Conservation (phyloP, 2,888 invertebrate genomes). For the Eilema caniola region DNA sequence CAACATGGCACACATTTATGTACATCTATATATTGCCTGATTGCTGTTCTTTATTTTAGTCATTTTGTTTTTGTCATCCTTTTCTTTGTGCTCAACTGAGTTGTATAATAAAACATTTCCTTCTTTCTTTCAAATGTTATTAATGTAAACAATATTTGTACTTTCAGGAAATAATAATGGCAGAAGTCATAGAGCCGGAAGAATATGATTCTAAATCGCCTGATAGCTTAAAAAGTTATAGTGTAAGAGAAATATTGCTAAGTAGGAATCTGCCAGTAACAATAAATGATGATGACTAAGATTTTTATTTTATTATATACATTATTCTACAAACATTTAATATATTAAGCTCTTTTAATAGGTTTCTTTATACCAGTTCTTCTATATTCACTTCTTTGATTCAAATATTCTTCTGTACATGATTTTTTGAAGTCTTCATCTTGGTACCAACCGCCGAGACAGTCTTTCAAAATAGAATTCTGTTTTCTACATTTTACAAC, state of each 20-base stretch:
- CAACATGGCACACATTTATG: too few relatives aligned
- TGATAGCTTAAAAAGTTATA: slow-evolving; percentile 84
- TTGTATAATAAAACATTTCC: too few relatives aligned
- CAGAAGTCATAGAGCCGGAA: slow-evolving; percentile 82
- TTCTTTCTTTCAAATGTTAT: not conserved
- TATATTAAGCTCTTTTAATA: slow-evolving; percentile 72
- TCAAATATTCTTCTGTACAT: slow-evolving; percentile 93
- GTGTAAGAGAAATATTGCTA: slow-evolving; percentile 89
- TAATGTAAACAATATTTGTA: slow-evolving; percentile 7
- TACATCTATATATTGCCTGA: too few relatives aligned
- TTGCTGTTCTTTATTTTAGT: too few relatives aligned
- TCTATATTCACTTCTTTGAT: slow-evolving; percentile 93
- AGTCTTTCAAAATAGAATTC: slow-evolving; percentile 90
- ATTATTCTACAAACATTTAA: slow-evolving; percentile 52
- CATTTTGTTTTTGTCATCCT: too few relatives aligned
- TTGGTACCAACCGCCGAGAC: slow-evolving; percentile 91
- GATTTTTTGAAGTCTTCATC: slow-evolving; percentile 91
- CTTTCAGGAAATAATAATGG: slow-evolving; percentile 89
- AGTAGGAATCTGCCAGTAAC: slow-evolving; percentile 84
- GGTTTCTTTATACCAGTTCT: slow-evolving; percentile 91
- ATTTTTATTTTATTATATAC: slow-evolving; percentile 58
- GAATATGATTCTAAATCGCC: slow-evolving; percentile 72
- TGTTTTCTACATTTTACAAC: slow-evolving; percentile 91
- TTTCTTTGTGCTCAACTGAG: too few relatives aligned
- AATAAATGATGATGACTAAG: slow-evolving; percentile 79